Percentiles rank a stretch among this genome's conserved stretches.
phyloP scores from a whole-genome alignment of 2,888 invertebrate genomes.

The Elgonia sp. region DNA sequence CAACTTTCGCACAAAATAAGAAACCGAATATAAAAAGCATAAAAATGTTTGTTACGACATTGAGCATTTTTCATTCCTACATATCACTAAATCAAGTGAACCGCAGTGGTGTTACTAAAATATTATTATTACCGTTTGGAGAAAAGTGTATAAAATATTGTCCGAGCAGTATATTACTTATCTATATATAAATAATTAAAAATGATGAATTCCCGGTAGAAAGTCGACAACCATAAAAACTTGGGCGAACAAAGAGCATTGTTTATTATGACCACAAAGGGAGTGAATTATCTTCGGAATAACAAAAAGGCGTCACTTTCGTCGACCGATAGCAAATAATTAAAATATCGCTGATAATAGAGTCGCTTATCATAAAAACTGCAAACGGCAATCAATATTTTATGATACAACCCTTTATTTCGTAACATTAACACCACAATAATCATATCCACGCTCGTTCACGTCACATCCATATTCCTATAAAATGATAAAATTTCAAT shows the following conservation, averaged over 20 bases:
- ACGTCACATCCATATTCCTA: constrained; percentile 65
- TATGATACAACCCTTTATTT: constrained; percentile 45
- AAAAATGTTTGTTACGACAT: background rate
- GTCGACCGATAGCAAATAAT: constrained; percentile 51
- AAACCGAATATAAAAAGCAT: background rate
- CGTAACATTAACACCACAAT: constrained; percentile 69
- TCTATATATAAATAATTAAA: constrained; percentile 76
- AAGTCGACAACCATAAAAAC: constrained; percentile 56
- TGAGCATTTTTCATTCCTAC: background rate
- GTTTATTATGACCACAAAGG: constrained; percentile 55
- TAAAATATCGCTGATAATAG: constrained; percentile 66
- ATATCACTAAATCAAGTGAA: constrained; percentile 7
- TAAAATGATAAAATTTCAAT: constrained; percentile 73
- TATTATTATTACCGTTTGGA: constrained; percentile 29
- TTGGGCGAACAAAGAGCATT: constrained; percentile 60
- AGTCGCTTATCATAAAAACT: constrained; percentile 63
- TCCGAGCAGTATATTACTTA: constrained; percentile 55
- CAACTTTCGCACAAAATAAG: no score
- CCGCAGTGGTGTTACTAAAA: background rate
- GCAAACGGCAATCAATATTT: constrained; percentile 56
- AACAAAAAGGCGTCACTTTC: constrained; percentile 64
- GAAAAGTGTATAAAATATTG: constrained; percentile 44
- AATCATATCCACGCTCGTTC: constrained; percentile 68
- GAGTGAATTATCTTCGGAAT: constrained; percentile 50
- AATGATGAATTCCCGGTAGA: constrained; percentile 65